phyloP scores from a whole-genome alignment of 1,140 invertebrate species.

The Zaprionus ornatus region DNA sequence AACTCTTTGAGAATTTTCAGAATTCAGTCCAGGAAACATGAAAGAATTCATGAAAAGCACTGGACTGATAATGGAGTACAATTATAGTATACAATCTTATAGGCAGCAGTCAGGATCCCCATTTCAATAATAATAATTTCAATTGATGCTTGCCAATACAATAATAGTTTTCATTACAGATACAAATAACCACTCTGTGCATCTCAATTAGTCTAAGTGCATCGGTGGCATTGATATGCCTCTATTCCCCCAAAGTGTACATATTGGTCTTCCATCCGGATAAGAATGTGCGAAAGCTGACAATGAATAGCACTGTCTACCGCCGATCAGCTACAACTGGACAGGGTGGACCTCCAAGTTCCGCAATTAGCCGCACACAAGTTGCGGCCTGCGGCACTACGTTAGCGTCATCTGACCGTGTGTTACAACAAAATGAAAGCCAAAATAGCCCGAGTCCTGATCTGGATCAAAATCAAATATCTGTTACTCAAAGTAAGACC shows the following conservation, averaged over 20 bases:
- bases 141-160: neutral
- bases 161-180: constrained; percentile 75
- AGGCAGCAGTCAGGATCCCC: no score
- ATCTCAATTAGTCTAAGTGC: constrained; percentile 92
- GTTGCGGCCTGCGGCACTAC: constrained; percentile 6
- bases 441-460: constrained; percentile 30
- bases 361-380: constrained; percentile 56
- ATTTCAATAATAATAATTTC: neutral
- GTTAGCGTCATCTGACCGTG: constrained; percentile 31
- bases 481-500: constrained; percentile 31
- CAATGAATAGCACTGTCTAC: constrained; percentile 84
- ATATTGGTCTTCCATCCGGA: constrained; percentile 91
- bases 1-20: no score
- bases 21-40: no score
- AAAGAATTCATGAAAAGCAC: no score
- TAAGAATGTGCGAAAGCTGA: constrained; percentile 88
- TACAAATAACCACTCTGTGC: constrained; percentile 91
- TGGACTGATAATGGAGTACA: no score
- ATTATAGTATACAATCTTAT: no score
- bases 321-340: constrained; percentile 72
- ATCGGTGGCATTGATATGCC: constrained; percentile 89
- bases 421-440: constrained; percentile 27
- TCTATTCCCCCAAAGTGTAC: constrained; percentile 92
- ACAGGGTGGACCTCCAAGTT: constrained; percentile 41
- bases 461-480: constrained; percentile 22